Evolutionary conservation across 1,140 invertebrate genomes (phyloP).

Genomic region (Chlorops oryzae): DNA sequence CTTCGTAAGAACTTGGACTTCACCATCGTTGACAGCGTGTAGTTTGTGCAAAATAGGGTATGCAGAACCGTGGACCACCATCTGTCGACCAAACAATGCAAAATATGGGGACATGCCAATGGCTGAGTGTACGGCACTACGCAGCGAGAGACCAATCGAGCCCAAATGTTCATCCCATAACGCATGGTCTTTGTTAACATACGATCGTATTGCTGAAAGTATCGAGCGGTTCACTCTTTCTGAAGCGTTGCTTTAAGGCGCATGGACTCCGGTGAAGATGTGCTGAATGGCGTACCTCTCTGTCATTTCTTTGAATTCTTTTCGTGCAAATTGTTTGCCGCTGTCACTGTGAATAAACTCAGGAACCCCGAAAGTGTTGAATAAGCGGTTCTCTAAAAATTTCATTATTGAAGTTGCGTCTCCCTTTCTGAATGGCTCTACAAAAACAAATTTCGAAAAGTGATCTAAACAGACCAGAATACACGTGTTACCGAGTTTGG

Average conservation of each 20-base stretch:
- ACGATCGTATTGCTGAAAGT: no score
- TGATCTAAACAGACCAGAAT: neutral
- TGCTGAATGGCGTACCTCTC: neutral
- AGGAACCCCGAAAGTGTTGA: neutral
- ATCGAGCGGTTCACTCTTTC: conserved; percentile 7
- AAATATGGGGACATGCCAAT: no score
- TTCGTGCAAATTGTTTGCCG: neutral
- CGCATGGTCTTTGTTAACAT: no score
- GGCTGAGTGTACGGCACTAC: no score
- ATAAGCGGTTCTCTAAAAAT: neutral
- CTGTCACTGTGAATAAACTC: neutral
- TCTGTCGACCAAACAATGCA: no score
- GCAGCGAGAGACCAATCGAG: no score
- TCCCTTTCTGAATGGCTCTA: neutral
- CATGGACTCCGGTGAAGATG: neutral
- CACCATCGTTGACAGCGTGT: no score
- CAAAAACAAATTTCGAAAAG: neutral
- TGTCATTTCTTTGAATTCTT: neutral
- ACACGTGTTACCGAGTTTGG: neutral
- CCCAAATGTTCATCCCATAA: no score
- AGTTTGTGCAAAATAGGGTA: no score
- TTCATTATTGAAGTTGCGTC: neutral
- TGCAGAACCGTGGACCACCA: no score
- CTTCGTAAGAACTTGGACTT: no score
- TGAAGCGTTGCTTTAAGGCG: conserved; percentile 1